These are phyloP conservation scores for Gulo gulo DNA, from an alignment of 2,113 vertebrate genomes.

Conservation along the genomic window DNA sequence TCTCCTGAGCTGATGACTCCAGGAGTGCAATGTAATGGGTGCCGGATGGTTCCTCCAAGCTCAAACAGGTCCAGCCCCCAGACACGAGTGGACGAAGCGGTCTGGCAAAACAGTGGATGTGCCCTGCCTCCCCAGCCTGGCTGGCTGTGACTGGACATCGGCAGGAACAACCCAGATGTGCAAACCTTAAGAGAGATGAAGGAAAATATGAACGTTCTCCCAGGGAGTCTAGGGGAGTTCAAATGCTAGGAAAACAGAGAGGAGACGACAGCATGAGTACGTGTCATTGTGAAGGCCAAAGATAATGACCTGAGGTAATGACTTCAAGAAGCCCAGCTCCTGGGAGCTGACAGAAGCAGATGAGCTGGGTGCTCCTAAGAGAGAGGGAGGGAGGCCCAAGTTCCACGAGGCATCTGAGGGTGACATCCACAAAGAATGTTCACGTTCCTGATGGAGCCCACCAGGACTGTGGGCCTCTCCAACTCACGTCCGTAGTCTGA, in stretches of 20 bases:
- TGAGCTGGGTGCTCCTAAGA: not conserved
- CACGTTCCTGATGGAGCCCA: rapidly evolving
- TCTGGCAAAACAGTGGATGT: not conserved
- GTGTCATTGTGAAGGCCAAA: constrained; percentile 2
- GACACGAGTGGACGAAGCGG: not conserved
- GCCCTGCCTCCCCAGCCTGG: not conserved
- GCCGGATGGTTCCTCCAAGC: not conserved
- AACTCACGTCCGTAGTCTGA: not conserved
- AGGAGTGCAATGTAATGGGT: not conserved
- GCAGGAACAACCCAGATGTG: constrained; percentile 34
- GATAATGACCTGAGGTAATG: constrained; percentile 43
- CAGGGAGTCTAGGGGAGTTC: constrained; percentile 5
- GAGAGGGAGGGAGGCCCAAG: not conserved
- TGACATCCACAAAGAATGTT: too few relatives aligned
- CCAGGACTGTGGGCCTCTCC: too few relatives aligned
- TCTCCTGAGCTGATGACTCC: not conserved
- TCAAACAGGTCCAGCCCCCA: not conserved
- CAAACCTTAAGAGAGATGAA: constrained; percentile 50
- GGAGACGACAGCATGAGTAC: not conserved
- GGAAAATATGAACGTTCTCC: constrained; percentile 31
- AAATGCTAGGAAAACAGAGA: constrained; percentile 39
- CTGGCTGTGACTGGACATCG: not conserved
- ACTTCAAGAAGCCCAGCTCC: constrained; percentile 57
- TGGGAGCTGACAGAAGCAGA: not conserved
- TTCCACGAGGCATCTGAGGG: not conserved